Evolutionary conservation across 2,797 vertebrate species (phyloP).

Genomic region (Cynodonichthys magdalenae): DNA sequence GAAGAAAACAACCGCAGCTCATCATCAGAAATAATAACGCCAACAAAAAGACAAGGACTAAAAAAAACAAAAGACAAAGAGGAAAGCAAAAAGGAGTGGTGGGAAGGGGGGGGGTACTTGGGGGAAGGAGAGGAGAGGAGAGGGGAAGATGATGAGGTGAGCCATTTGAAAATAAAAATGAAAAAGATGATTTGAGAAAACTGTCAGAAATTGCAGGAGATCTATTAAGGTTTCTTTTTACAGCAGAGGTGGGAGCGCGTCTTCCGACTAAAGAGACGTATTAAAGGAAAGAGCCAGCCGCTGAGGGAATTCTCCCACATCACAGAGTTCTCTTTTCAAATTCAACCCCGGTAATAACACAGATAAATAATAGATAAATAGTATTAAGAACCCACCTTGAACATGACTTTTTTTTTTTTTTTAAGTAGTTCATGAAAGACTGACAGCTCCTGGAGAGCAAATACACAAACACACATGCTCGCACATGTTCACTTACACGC

Average conservation of each 20-base stretch:
- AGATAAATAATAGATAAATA: slow-evolving; percentile 84
- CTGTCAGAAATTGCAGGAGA: slow-evolving; percentile 71
- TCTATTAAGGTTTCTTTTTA: slow-evolving; percentile 65
- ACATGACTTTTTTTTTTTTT: slow-evolving; percentile 79
- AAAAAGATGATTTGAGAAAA: slow-evolving; percentile 68
- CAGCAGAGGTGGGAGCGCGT: slow-evolving; percentile 63
- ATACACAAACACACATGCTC: slow-evolving; percentile 27
- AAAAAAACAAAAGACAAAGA: slow-evolving; percentile 47
- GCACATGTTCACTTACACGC: slow-evolving; percentile 9
- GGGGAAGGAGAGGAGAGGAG: slow-evolving; percentile 8
- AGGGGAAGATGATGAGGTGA: slow-evolving; percentile 50
- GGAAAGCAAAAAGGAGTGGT: slow-evolving; percentile 8
- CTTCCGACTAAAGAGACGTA: slow-evolving; percentile 76
- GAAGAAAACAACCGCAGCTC: slow-evolving; percentile 52
- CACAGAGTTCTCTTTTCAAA: slow-evolving; percentile 72
- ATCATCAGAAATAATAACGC: slow-evolving; percentile 58
- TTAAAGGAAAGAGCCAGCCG: slow-evolving; percentile 71
- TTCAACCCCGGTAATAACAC: slow-evolving; percentile 78
- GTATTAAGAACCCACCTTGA: slow-evolving; percentile 84
- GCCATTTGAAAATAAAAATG: slow-evolving; percentile 56
- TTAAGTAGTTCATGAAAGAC: slow-evolving; percentile 78
- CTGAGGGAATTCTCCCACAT: slow-evolving; percentile 78
- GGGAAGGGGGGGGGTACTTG: slow-evolving; percentile 5
- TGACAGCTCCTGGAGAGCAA: slow-evolving; percentile 70
- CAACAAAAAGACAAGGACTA: slow-evolving; percentile 39